Conservation (phyloP, 1,140 invertebrate species). For the Drosophila guanche region DNA sequence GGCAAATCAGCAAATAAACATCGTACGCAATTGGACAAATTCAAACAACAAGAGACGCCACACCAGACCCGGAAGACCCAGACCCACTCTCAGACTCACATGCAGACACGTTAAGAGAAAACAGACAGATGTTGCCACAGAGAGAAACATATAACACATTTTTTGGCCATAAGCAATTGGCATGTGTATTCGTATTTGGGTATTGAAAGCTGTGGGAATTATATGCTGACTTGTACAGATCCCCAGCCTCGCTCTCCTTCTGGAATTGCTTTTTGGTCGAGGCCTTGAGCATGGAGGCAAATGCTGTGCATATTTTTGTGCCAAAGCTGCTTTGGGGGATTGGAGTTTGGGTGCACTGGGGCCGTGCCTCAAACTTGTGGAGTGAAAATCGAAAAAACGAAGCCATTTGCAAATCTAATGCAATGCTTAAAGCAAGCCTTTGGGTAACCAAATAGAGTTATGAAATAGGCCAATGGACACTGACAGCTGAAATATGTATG, state of each 20-base stretch:
- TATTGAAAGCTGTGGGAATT: slow-evolving; percentile 48
- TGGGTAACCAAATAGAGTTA: neutral
- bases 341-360: neutral
- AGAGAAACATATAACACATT: slow-evolving; percentile 32
- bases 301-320: slow-evolving; percentile 24
- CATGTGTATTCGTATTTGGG: slow-evolving; percentile 3
- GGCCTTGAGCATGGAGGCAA: slow-evolving; percentile 27
- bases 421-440: slow-evolving; percentile 18
- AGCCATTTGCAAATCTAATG: slow-evolving; percentile 27
- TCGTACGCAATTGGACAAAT: slow-evolving; percentile 67
- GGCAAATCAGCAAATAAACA: slow-evolving; percentile 79
- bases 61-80: neutral
- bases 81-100: neutral
- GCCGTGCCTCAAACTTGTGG: neutral
- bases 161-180: slow-evolving; percentile 41
- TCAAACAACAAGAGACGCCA: slow-evolving; percentile 52
- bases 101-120: slow-evolving; percentile 10
- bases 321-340: slow-evolving; percentile 7
- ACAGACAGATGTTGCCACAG: slow-evolving; percentile 51
- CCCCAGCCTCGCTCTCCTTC: neutral
- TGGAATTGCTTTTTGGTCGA: slow-evolving; percentile 32
- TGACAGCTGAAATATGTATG: neutral
- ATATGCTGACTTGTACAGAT: slow-evolving; percentile 43
- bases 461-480: slow-evolving; percentile 1
- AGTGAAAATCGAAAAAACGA: slow-evolving; percentile 23